phyloP scores from a whole-genome alignment of 2,113 vertebrate species.

The Copsychus sechellarum region DNA sequence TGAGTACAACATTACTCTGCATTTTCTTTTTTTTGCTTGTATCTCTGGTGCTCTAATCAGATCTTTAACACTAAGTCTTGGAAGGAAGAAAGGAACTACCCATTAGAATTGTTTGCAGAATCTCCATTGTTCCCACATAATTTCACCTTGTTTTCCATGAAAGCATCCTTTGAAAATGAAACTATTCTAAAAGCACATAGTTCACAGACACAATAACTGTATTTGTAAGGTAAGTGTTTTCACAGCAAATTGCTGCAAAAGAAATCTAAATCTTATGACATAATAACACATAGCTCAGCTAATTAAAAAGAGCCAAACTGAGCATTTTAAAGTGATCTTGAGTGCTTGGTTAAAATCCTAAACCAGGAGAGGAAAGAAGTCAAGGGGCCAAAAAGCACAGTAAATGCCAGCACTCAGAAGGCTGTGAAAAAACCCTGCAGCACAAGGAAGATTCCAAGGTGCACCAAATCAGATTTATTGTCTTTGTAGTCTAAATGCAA shows the following conservation, averaged over 20 bases:
- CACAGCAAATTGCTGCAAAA: neutral
- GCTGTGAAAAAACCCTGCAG: neutral
- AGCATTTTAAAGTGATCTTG: neutral
- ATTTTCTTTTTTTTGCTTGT: neutral
- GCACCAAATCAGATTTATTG: neutral
- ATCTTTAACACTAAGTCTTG: neutral
- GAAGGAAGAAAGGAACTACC: neutral
- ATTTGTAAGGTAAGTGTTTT: neutral
- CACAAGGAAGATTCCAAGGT: neutral
- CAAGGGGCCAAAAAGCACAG: neutral
- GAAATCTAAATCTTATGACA: neutral
- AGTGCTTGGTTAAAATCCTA: neutral
- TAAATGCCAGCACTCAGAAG: neutral
- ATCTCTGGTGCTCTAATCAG: neutral
- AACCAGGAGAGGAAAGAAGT: neutral
- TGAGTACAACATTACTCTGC: neutral
- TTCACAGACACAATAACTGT: neutral
- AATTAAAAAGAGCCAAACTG: constrained; percentile 10
- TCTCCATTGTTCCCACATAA: neutral
- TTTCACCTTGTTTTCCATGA: constrained; percentile 1
- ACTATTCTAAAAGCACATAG: neutral
- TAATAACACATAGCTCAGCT: neutral
- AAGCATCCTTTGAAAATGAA: constrained; percentile 5
- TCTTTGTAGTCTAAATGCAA: neutral
- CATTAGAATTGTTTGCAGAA: neutral